Base-by-base conservation (phyloP, 1,140 invertebrate genomes). In the Triops longicaudatus region DNA sequence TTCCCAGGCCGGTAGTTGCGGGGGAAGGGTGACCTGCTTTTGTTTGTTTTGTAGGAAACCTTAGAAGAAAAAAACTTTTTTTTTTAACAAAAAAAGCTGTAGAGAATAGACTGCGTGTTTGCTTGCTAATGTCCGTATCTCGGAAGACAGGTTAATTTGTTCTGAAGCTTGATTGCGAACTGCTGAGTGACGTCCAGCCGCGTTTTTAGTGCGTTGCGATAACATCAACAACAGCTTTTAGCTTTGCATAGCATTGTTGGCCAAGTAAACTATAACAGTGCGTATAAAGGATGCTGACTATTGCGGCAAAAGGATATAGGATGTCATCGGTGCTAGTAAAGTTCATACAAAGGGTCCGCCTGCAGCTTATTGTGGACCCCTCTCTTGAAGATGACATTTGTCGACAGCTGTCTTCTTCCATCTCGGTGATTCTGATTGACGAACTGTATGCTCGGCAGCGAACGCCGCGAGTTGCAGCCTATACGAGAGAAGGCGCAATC, bases 161-260 rank as follows among this genome's bases (percentile, higher is more conserved):
- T 22, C 50, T 5, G 50, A 63, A 63, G 22, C 50, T 63, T 7
- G 31, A 37, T 37, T 37, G 31, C 31, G 31, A 37, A 37, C 31
- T 37, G 31, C 31, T 37, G 31, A 37, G 31, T 37, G 31, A 37
- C 7, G 31, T 7, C 2, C 31, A 7, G 31, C 31, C 31, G 31
- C 31, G 50, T 63, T 63, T 63, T 63, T 17, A 63, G 22, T 63
- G 50, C 50, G 50, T 63, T 17, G 22, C 50, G 50, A 22, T 63
- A 63, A 63, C 22, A 22, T 63, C 50, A 63, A 63, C 50, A 63
- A 63, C 22, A 14, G 22, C 50, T 63, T 22, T 37, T 63, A 22
- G 50, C 50, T 63, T 63, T 63, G 50, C 50, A 63, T 63, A 63
- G 50, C 50, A 63, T 63, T 63, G 50, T 63, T 63, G 50, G 50